phyloP scores from a whole-genome alignment of 2,797 vertebrate genomes.

The Scolopax rusticola region DNA sequence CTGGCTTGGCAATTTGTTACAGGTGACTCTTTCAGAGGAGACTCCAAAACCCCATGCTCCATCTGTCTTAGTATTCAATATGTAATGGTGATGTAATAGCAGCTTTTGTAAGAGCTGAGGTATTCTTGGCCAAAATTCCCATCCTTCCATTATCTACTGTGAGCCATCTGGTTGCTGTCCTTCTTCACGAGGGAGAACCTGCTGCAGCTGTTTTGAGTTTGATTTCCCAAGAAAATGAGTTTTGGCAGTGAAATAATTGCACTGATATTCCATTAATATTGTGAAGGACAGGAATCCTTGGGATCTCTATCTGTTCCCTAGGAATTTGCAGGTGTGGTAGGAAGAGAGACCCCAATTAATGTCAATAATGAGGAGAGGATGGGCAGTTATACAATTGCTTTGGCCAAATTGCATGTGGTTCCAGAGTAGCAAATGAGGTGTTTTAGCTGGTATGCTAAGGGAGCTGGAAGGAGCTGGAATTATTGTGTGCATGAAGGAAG shows the following conservation, averaged over 20 bases:
- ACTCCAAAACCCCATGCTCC: background rate
- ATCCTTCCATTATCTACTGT: conserved; percentile 30
- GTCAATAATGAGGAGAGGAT: background rate
- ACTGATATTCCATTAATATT: background rate
- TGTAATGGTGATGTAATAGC: background rate
- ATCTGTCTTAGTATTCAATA: background rate
- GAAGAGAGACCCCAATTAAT: background rate
- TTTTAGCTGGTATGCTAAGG: background rate
- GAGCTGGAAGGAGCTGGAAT: background rate
- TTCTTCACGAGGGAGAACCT: background rate
- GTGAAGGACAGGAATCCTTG: background rate
- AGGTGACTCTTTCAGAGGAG: background rate
- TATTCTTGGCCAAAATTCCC: conserved; percentile 9
- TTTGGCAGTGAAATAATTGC: background rate
- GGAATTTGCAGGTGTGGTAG: background rate
- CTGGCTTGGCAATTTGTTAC: background rate
- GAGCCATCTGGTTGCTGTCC: background rate
- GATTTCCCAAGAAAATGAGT: conserved; percentile 3
- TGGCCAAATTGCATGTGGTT: background rate
- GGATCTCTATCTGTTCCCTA: background rate
- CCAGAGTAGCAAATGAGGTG: background rate
- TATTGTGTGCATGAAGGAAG: background rate
- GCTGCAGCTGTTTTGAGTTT: conserved; percentile 2
- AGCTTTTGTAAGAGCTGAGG: conserved; percentile 14
- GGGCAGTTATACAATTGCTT: background rate